These are phyloP conservation scores for Pristionchus arcanus DNA, from an alignment of 2,888 invertebrate genomes.

Conservation along the genomic window DNA sequence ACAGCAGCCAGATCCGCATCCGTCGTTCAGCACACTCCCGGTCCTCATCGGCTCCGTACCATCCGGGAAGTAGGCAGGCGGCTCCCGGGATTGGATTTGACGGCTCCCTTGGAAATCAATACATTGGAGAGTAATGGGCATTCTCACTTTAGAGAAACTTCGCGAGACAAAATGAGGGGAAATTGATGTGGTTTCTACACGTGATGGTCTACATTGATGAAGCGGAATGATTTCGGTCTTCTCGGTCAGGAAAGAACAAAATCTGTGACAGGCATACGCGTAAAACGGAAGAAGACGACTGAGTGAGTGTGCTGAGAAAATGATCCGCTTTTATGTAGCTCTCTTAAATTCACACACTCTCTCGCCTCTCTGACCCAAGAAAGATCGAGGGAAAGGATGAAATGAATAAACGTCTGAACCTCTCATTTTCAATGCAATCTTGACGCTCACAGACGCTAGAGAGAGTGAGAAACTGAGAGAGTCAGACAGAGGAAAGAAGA, in stretches of 20 bases:
- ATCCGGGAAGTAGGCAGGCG: not conserved
- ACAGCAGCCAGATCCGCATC: slow-evolving; percentile 45
- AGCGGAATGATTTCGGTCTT: no score
- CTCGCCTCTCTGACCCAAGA: not conserved
- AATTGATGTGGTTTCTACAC: no score
- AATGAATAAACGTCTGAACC: not conserved
- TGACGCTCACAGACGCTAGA: not conserved
- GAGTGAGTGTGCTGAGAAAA: not conserved
- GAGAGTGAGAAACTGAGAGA: not conserved
- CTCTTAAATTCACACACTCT: not conserved
- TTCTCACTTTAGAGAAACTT: no score
- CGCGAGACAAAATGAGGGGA: no score
- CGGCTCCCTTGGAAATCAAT: not conserved
- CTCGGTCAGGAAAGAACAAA: not conserved
- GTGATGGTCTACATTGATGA: no score
- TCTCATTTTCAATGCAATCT: no score
- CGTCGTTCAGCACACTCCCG: slow-evolving; percentile 30
- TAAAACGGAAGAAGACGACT: not conserved
- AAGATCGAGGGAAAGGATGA: not conserved
- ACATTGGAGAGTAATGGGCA: no score
- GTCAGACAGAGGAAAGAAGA: not conserved
- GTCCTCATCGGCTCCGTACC: not conserved
- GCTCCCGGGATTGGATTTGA: not conserved
- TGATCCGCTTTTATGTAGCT: not conserved
- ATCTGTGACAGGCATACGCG: not conserved